Evolutionary conservation across 1,140 invertebrate species (phyloP).

Genomic region (Aphelinus certus): DNA sequence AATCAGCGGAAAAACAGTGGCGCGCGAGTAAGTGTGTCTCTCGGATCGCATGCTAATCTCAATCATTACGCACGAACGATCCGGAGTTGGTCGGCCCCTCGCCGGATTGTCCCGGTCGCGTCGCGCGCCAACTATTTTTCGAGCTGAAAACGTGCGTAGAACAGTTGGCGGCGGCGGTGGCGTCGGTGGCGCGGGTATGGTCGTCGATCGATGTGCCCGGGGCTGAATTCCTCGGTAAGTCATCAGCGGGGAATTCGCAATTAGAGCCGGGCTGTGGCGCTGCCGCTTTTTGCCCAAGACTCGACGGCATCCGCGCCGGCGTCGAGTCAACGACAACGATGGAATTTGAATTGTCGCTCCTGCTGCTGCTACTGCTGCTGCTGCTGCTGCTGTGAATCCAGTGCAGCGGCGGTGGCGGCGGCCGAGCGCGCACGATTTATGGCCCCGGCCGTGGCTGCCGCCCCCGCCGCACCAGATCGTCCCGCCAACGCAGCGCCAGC

Average conservation of each 20-base stretch:
- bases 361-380: background rate
- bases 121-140: conserved; percentile 24
- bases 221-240: conserved; percentile 46
- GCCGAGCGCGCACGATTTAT: conserved; percentile 24
- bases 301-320: conserved; percentile 42
- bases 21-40: background rate
- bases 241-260: conserved; percentile 52
- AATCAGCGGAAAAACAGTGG: no score
- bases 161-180: background rate
- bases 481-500: background rate
- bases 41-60: background rate
- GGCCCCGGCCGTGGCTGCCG: background rate
- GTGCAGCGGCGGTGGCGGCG: no score
- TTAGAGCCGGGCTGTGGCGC: conserved; percentile 37
- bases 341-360: conserved; percentile 46
- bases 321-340: conserved; percentile 38
- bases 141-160: background rate
- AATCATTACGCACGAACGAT: background rate
- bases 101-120: no score
- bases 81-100: no score
- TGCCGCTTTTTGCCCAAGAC: conserved; percentile 45
- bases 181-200: background rate
- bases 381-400: background rate
- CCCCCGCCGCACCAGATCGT: no score
- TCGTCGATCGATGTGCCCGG: background rate